Evolutionary conservation across 2,797 vertebrate genomes (phyloP), one percentile per base, ranked within the genome.

Genomic region (Oreortyx pictus): DNA sequence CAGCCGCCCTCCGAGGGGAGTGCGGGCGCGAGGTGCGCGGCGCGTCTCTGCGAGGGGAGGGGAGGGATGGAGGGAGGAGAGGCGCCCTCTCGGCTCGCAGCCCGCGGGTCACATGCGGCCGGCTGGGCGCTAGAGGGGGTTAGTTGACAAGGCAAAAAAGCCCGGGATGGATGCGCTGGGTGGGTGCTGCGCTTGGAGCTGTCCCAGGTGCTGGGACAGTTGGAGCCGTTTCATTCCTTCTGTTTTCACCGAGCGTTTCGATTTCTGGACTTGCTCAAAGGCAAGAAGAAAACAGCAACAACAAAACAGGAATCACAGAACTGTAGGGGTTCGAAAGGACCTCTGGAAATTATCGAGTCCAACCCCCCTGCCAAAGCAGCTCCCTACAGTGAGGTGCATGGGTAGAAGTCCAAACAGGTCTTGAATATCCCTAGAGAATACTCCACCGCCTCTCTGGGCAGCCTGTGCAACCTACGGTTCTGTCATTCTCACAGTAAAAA

Each of bases 91-190:
- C 41, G 82, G 35, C 77, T 43, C 35, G 31, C 50, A 25, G 94
- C 82, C 88, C 23, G 54, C 52, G 39, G 84, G 80, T 78, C 89
- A 80, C 18, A 54, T 93, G 78, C 92, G 73, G 74, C 70, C 33
- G 17, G 22, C 50, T 92, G 17, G 66, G 97, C 97, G 95, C 97
- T 97, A 97, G 97, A 96, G 97, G 97, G 97, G 87, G 97, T 82
- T 96, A 90, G 97, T 74, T 5, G 90, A 96, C 96, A 94, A 94
- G 94, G 86, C 29, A 84, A 80, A 68, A 41, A 41, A 41, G 39
- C 39, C 13, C 39, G 39, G 33, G 43, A 0, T 14, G 65, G 31
- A 8, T 11, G 9, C 11, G 4, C 19, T 9, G 2, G 3, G 5
- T 16, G 14, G 44, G n/a, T 5, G 50, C 29, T 27, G 19, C 5